phyloP scores from a whole-genome alignment of 2,113 vertebrate species.

The Galbula dea region DNA sequence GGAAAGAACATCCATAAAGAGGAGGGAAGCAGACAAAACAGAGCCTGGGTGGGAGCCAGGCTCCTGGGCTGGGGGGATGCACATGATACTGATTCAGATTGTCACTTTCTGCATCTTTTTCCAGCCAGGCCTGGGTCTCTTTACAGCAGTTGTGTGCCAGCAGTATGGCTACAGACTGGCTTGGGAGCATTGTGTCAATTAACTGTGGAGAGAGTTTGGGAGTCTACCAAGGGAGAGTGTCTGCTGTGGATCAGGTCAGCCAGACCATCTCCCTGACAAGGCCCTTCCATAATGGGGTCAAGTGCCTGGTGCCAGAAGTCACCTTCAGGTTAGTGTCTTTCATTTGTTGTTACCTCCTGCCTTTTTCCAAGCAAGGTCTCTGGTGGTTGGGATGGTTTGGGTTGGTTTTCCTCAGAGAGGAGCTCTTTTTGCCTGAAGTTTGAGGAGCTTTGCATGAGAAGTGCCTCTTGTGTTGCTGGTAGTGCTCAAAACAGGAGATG shows the following conservation, averaged over 20 bases:
- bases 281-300: constrained; percentile 96
- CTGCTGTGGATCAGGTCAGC: constrained; percentile 90
- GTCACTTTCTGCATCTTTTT: background rate
- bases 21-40: background rate
- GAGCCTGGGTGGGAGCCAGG: background rate
- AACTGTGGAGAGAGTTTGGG: constrained; percentile 93
- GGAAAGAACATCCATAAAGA: background rate
- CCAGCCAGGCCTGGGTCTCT: background rate
- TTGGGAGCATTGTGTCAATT: constrained; percentile 95
- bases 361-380: background rate
- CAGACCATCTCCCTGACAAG: constrained; percentile 94
- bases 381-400: background rate
- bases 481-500: background rate
- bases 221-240: constrained; percentile 94
- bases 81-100: background rate
- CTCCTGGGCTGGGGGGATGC: background rate
- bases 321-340: constrained; percentile 88
- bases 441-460: background rate
- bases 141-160: background rate
- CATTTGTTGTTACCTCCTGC: background rate
- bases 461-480: background rate
- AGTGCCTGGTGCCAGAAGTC: constrained; percentile 95
- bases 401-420: background rate
- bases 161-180: constrained; percentile 91
- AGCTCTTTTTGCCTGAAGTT: background rate